A percentile compares a stretch with the other conserved stretches of the same genome.
These are phyloP conservation scores for Eupelmus urozonus DNA, from an alignment of 2,888 invertebrate species.

Conservation along the genomic window DNA sequence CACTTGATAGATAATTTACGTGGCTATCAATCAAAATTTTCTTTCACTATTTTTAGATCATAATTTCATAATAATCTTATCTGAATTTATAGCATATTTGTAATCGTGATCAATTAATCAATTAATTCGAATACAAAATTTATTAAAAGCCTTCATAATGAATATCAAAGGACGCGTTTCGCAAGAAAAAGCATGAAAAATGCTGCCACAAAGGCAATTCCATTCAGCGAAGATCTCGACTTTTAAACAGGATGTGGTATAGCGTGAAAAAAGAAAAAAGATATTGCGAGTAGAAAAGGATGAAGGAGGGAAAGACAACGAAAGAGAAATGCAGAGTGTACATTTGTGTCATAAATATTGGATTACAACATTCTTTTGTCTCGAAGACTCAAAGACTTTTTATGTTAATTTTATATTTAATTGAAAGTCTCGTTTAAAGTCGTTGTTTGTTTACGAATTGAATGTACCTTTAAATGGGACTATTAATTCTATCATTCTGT, in stretches of 20 bases:
- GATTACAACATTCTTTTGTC: conserved; percentile 43
- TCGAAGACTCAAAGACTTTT: neutral
- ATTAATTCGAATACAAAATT: too few relatives aligned
- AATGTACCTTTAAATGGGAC: neutral
- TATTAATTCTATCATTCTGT: neutral
- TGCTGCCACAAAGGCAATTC: conserved; percentile 17
- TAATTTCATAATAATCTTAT: too few relatives aligned
- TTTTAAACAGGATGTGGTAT: conserved; percentile 44
- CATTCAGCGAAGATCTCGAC: conserved; percentile 14
- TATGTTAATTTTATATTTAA: conserved; percentile 7
- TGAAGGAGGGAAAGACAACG: neutral
- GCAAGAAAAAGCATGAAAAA: conserved; percentile 5
- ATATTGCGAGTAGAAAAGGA: conserved; percentile 8
- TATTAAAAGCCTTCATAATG: too few relatives aligned
- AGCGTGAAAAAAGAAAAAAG: conserved; percentile 18
- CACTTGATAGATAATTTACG: too few relatives aligned
- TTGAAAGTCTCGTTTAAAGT: conserved; percentile 13
- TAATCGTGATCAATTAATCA: too few relatives aligned
- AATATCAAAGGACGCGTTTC: too few relatives aligned
- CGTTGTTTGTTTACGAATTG: conserved; percentile 2
- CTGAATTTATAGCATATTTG: too few relatives aligned
- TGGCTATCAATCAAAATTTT: too few relatives aligned
- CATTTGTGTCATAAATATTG: conserved; percentile 45
- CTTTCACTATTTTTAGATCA: too few relatives aligned
- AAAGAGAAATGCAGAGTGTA: conserved; percentile 32